Evolutionary conservation across 2,888 invertebrate genomes (phyloP).

Genomic region (Agonopterix arenella): DNA sequence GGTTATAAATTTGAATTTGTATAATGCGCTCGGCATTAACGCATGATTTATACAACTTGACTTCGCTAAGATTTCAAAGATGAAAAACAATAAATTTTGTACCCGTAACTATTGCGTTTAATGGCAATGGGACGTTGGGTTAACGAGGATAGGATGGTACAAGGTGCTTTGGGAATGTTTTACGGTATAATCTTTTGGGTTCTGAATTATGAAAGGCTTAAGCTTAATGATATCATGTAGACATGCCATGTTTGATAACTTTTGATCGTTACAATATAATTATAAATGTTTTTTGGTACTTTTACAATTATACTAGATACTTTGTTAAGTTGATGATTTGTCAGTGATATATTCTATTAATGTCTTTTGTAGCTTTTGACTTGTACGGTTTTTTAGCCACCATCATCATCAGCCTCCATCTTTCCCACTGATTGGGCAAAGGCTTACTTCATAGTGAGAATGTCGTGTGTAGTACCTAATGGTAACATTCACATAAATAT

Average conservation of each 20-base stretch:
- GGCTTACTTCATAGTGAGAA: too few species aligned
- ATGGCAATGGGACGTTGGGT: slow-evolving; percentile 39
- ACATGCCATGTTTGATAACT: neutral
- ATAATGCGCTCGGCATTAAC: slow-evolving; percentile 73
- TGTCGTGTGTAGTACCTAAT: too few species aligned
- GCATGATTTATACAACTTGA: slow-evolving; percentile 76
- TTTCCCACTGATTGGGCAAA: too few species aligned
- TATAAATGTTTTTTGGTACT: too few species aligned
- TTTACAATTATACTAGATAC: too few species aligned
- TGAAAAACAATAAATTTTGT: slow-evolving; percentile 76
- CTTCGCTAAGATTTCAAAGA: slow-evolving; percentile 76
- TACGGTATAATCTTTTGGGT: neutral
- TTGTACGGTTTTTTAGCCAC: too few species aligned
- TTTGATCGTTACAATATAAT: too few species aligned
- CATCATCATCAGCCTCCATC: too few species aligned
- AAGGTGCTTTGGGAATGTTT: neutral
- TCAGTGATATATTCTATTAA: too few species aligned
- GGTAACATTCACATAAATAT: too few species aligned
- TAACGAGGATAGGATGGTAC: slow-evolving; percentile 25
- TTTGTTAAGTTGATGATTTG: too few species aligned
- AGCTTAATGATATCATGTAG: neutral
- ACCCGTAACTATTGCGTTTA: slow-evolving; percentile 72
- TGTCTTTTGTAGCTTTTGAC: too few species aligned
- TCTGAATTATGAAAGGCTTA: neutral
- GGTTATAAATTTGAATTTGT: slow-evolving; percentile 78